phyloP scores from a whole-genome alignment of 1,140 invertebrate species.

The Drosophila busckii region DNA sequence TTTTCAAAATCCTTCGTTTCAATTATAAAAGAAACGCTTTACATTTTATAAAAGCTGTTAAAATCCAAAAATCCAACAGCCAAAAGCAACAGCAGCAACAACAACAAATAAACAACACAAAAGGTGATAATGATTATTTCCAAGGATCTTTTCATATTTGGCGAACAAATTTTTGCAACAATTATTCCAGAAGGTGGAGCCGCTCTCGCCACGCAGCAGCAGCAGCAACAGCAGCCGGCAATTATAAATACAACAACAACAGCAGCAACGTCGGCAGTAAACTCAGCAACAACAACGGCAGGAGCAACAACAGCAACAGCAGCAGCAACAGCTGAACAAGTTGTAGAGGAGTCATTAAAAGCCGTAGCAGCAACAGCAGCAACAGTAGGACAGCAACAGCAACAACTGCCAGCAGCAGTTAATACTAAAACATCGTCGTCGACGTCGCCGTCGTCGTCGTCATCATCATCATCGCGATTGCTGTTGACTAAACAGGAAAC shows the following conservation, averaged over 20 bases:
- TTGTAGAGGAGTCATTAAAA: conserved; percentile 71
- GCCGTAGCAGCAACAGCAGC: conserved; percentile 36
- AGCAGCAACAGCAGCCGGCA: conserved; percentile 46
- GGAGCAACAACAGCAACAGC: conserved; percentile 10
- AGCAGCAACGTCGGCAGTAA: conserved; percentile 33
- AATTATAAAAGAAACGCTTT: conserved; percentile 38
- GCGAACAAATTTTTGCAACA: conserved; percentile 78
- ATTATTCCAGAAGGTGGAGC: conserved; percentile 76
- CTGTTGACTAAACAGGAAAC: conserved; percentile 67
- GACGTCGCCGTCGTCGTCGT: neutral
- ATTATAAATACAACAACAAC: conserved; percentile 43
- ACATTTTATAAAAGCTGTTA: conserved; percentile 50
- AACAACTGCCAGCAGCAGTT: conserved; percentile 32
- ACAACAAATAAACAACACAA: conserved; percentile 44
- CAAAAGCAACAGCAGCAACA: conserved; percentile 10
- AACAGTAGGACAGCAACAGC: conserved; percentile 20
- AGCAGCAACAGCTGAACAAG: conserved; percentile 70
- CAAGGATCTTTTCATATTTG: conserved; percentile 78
- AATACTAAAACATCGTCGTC: conserved; percentile 33
- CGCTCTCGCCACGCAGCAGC: conserved; percentile 46
- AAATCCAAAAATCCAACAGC: conserved; percentile 26
- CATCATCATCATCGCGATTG: conserved; percentile 9
- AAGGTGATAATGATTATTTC: conserved; percentile 78
- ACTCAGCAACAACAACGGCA: conserved; percentile 9
- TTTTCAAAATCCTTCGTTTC: conserved; percentile 32